These are phyloP conservation scores for Pycnonotus jocosus DNA, from an alignment of 2,113 vertebrate genomes.

Conservation along the genomic window DNA sequence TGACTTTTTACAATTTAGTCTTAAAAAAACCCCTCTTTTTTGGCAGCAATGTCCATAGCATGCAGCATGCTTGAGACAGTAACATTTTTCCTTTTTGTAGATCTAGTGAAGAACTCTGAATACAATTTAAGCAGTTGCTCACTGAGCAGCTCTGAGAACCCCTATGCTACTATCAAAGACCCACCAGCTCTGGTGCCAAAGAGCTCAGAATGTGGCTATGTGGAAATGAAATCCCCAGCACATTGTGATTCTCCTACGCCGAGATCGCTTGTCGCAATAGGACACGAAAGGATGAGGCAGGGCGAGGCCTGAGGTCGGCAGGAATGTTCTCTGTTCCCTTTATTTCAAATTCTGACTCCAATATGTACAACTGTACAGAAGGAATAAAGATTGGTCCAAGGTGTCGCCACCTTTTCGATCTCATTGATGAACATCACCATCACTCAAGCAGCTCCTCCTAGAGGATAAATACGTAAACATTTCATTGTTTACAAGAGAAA, in stretches of 20 bases:
- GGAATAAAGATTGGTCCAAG: too few species aligned
- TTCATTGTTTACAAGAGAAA: too few species aligned
- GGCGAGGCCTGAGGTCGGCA: too few species aligned
- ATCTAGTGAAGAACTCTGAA: slow-evolving; percentile 81
- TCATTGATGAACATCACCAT: too few species aligned
- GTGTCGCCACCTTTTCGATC: too few species aligned
- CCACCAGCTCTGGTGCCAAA: slow-evolving; percentile 84
- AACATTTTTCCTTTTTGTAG: slow-evolving; percentile 45
- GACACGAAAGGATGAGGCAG: too few species aligned
- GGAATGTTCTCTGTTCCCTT: too few species aligned
- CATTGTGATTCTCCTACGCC: slow-evolving; percentile 87
- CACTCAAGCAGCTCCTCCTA: too few species aligned
- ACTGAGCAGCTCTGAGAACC: slow-evolving; percentile 94
- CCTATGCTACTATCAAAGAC: slow-evolving; percentile 97
- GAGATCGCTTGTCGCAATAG: too few species aligned
- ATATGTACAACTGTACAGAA: too few species aligned
- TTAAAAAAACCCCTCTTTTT: background rate
- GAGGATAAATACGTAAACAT: too few species aligned
- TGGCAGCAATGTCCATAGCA: background rate
- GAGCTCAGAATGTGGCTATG: slow-evolving; percentile 91
- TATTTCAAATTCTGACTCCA: too few species aligned
- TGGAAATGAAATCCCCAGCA: slow-evolving; percentile 95
- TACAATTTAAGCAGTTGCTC: slow-evolving; percentile 90
- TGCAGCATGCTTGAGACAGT: background rate
- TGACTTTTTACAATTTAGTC: background rate